phyloP scores from a whole-genome alignment of 2,113 vertebrate genomes.

The Hyperoodon ampullatus region DNA sequence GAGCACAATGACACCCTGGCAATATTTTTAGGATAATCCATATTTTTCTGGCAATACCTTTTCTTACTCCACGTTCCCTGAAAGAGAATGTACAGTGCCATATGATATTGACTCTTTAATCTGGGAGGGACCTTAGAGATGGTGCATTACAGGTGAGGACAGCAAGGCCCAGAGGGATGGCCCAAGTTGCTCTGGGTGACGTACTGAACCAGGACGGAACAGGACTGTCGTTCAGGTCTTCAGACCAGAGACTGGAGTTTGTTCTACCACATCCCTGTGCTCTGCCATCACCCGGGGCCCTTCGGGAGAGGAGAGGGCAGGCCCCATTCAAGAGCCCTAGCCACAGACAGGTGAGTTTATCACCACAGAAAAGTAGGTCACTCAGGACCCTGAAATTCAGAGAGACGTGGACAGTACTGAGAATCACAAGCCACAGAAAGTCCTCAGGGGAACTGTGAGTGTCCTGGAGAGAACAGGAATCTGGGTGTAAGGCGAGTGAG shows the following conservation, averaged over 20 bases:
- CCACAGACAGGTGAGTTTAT: not conserved
- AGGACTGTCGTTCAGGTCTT: not conserved
- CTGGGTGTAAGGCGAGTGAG: not conserved
- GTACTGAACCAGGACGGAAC: not conserved
- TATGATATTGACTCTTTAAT: not conserved
- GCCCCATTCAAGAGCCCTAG: not conserved
- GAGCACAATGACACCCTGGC: not conserved
- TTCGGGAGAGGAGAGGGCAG: not conserved
- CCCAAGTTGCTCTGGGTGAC: not conserved
- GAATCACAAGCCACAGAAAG: not conserved
- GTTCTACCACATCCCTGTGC: not conserved
- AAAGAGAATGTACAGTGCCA: not conserved
- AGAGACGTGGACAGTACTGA: not conserved
- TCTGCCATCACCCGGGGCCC: not conserved
- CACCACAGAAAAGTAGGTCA: not conserved
- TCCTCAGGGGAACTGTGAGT: not conserved
- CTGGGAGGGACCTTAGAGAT: not conserved
- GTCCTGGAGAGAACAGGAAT: not conserved
- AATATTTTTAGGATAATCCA: constrained; percentile 18
- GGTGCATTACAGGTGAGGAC: not conserved
- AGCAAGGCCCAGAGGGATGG: not conserved
- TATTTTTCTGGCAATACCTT: not conserved
- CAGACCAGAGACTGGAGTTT: not conserved
- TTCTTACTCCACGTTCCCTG: not conserved
- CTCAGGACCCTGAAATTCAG: not conserved